Base-by-base conservation (phyloP, 2,888 invertebrate genomes). In the Ormyrus labotus region DNA sequence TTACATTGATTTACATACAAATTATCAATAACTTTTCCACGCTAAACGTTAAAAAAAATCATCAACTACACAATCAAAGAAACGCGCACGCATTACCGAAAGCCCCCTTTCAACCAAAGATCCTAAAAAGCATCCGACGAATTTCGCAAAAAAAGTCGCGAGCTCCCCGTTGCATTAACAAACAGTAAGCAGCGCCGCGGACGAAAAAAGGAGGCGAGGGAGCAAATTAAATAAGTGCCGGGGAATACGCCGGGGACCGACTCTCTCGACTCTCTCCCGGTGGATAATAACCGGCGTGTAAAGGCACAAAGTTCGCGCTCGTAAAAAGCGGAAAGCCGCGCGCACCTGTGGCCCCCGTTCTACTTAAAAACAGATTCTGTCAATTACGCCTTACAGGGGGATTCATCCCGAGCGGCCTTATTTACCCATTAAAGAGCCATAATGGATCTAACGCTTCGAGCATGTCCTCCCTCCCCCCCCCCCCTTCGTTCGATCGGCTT, bases 361-460 rank as follows among this genome's bases (percentile, higher is more conserved):
- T 79, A 75, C 71, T 81, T 76, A 76, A 81, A 81, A 81, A 79
- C 71, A 75, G 71, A 81, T 76, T 79, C 81, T 76, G 76, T 81
- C 81, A 79, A 81, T 81, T 79, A 81, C 69, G 70, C 79, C 67
- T 68, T 79, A 78, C 78, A 79, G 64, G 73, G 34, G 13, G 45
- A 34, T 45, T 51, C 57, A 34, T 47, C 13, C 76, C 48, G 10
- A 34, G 34, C 19, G 7, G 51, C 45, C 74, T 80, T 82, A 78
- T 81, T 78, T 81, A 70, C 69, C 72, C 81, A 81, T 82, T 81
- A 82, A 76, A 72, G 61, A 64, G 65, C 75, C 67, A 71, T 76
- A 80, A 76, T 75, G 81, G 68, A 70, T 81, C 78, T 77, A 81
- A 72, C 72, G 67, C 77, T 76, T 67, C 61, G 50, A 57, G 61